Percentiles rank a stretch among this genome's conserved stretches.
phyloP scores from a whole-genome alignment of 2,113 vertebrate species.

The Ophiodon elongatus region DNA sequence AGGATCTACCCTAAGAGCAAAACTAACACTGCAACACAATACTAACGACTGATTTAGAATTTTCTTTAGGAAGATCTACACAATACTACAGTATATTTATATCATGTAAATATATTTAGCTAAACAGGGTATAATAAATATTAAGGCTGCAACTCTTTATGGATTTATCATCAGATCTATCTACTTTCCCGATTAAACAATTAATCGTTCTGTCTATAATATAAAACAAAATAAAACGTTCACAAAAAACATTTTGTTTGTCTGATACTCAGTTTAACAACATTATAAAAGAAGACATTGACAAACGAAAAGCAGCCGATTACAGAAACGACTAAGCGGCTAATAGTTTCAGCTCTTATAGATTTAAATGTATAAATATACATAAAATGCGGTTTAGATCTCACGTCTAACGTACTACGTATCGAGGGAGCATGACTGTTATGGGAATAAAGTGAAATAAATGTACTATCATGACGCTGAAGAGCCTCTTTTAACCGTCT shows the following conservation, averaged over 20 bases:
- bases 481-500: neutral
- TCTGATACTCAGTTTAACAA: neutral
- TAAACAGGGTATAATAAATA: neutral
- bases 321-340: too few species aligned
- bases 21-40: neutral
- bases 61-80: too few species aligned
- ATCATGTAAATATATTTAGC: neutral
- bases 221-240: too few species aligned
- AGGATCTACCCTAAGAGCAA: neutral
- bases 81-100: too few species aligned
- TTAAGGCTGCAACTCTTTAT: neutral
- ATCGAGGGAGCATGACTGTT: neutral
- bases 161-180: neutral
- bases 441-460: neutral
- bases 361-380: too few species aligned
- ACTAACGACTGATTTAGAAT: neutral
- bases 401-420: too few species aligned
- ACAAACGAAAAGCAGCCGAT: neutral
- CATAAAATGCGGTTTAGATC: too few species aligned
- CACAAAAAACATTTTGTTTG: neutral
- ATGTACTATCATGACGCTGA: neutral
- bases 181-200: neutral
- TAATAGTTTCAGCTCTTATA: too few species aligned
- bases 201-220: neutral
- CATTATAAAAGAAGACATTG: neutral